Evolutionary conservation across 2,113 vertebrate genomes (phyloP), one percentile per base, ranked within the genome.

Genomic region (Eupsittula cactorum): DNA sequence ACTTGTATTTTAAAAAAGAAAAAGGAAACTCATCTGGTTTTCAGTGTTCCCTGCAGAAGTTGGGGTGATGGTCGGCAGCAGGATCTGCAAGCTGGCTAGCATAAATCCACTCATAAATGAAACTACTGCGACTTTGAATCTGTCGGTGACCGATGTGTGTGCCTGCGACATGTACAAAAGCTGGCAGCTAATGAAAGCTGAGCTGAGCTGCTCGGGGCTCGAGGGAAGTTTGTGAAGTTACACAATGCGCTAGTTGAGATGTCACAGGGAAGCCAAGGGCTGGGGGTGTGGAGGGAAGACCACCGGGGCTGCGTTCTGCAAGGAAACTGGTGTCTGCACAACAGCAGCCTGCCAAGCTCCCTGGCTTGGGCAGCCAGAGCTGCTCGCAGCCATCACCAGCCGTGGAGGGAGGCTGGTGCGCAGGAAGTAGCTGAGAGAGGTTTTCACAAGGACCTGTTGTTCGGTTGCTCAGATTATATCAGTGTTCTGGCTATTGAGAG

Each of bases 391-490:
- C 83, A 13, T 59, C 0, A 0, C 14, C 46, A 42, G 57, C 77
- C 25, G 0, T 3, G 25, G 41, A 57, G 53, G 73, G 85, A 42
- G 82, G 82, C 68, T 77, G 88, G 33, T 55, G 88, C 62, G 82
- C 86, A 83, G 90, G 82, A 95, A 95, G 86, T 14, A 44, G 80
- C 86, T 3, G 2, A n/a, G 85, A 81, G 92, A 68, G 80, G 69
- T 86, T 96, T 75, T 91, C 91, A 93, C 91, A 96, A 94, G 96
- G 95, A 94, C 77, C 77, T 93, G 86, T 96, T 96, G 93, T 96
- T 94, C 69, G 23, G 88, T 86, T 83, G 74, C 70, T 91, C 82
- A 91, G 93, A 94, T 96, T 92, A 20, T 96, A 96, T 94, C 96
- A 87, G 95, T 53, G 52, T 93, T 93, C 86, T 90, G 95, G 77